A percentile compares a stretch with the other conserved stretches of the same genome.
Conservation (phyloP, 2,888 invertebrate species). For the Andrena bicolor region DNA sequence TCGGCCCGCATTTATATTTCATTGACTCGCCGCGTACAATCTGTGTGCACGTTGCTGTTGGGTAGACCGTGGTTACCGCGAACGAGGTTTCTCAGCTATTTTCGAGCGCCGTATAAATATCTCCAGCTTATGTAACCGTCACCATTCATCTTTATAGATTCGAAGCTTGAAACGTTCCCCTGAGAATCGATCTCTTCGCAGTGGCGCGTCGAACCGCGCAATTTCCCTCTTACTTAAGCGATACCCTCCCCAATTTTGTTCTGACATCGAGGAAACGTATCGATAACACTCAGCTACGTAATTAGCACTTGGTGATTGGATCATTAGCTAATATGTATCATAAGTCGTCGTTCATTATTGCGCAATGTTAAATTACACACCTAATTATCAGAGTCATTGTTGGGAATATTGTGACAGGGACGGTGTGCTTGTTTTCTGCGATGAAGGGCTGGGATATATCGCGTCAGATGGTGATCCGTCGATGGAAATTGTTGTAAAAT, state of each 20-base stretch:
- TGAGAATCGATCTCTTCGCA: not conserved
- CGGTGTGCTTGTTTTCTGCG: too few relatives aligned
- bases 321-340: too few relatives aligned
- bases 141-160: conserved; percentile 68
- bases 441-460: too few relatives aligned
- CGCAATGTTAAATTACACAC: too few relatives aligned
- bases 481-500: too few relatives aligned
- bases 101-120: conserved; percentile 69
- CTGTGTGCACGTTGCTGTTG: not conserved
- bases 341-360: too few relatives aligned
- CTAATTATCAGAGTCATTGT: too few relatives aligned
- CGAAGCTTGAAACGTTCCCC: not conserved
- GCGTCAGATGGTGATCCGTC: too few relatives aligned
- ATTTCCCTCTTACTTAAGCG: not conserved
- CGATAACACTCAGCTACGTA: too few relatives aligned
- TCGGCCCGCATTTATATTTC: not conserved
- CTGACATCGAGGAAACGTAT: too few relatives aligned
- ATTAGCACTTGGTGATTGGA: too few relatives aligned
- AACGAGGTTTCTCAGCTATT: conserved; percentile 62
- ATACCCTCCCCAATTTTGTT: not conserved
- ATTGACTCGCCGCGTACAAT: conserved; percentile 6
- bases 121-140: conserved; percentile 61
- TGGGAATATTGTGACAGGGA: too few relatives aligned
- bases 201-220: not conserved
- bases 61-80: conserved; percentile 11